Evolutionary conservation across 37 sponge, comb jelly and placozoan species (phyloP).

Genomic region (Spongia lamella): DNA sequence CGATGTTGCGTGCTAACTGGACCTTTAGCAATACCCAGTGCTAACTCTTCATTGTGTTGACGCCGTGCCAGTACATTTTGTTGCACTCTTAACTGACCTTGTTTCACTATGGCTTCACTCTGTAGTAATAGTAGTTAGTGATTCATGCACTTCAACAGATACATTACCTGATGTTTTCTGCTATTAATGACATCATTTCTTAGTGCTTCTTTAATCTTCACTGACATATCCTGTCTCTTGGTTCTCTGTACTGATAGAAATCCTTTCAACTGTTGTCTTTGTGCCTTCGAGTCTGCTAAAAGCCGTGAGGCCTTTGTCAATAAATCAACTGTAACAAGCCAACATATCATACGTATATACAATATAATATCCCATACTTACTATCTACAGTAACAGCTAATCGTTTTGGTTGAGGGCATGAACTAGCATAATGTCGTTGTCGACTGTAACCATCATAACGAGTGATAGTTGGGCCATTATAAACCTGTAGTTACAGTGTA

Average conservation of each 20-base stretch:
- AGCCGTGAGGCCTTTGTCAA: no score
- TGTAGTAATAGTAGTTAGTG: neutral
- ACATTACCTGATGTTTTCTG: neutral
- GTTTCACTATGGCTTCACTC: constrained; percentile 37
- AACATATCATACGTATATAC: no score
- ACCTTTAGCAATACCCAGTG: constrained; percentile 46
- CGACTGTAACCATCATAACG: neutral
- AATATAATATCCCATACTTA: no score
- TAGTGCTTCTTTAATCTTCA: no score
- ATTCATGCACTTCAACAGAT: neutral
- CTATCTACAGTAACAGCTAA: neutral
- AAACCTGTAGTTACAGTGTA: neutral
- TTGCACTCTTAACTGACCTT: constrained; percentile 39
- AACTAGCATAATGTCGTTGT: constrained; percentile 11
- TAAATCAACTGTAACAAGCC: no score
- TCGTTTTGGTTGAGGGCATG: neutral
- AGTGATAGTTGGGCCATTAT: constrained; percentile 7
- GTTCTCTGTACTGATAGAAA: no score
- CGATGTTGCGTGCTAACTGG: constrained; percentile 54
- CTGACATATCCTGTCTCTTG: no score
- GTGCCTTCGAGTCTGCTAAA: no score
- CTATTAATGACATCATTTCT: no score
- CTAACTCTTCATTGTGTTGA: constrained; percentile 43
- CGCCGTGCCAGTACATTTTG: constrained; percentile 36
- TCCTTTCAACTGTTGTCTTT: no score